These are phyloP conservation scores for Mastomys coucha DNA, from an alignment of 2,113 vertebrate genomes.

Conservation along the genomic window DNA sequence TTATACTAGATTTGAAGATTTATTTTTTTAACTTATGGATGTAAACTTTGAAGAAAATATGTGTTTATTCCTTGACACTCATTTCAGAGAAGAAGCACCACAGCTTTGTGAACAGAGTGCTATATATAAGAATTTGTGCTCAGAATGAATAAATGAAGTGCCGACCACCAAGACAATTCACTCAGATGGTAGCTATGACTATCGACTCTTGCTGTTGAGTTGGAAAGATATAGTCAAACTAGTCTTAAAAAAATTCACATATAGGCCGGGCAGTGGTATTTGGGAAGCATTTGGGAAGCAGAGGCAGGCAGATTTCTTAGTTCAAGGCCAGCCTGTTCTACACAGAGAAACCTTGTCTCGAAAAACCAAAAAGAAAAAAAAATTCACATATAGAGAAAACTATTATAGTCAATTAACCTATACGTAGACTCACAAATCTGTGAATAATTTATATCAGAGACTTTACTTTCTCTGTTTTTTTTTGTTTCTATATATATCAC, in stretches of 20 bases:
- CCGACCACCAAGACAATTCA: neutral
- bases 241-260: too few species aligned
- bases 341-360: too few species aligned
- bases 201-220: neutral
- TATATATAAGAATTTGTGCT: neutral
- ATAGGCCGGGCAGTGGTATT: neutral
- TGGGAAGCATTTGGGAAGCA: too few species aligned
- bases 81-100: neutral
- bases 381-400: neutral
- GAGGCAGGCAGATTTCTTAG: too few species aligned
- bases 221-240: neutral
- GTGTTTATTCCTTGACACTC: too few species aligned
- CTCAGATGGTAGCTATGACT: neutral
- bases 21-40: neutral
- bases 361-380: neutral
- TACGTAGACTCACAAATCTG: neutral
- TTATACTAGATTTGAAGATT: neutral
- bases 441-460: neutral
- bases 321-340: too few species aligned
- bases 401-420: neutral
- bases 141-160: neutral
- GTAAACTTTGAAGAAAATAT: neutral
- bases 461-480: too few species aligned
- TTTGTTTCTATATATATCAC: neutral
- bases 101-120: accelerated